Evolutionary conservation across 2,797 vertebrate species (phyloP).

Genomic region (Tiaroga cobitis): DNA sequence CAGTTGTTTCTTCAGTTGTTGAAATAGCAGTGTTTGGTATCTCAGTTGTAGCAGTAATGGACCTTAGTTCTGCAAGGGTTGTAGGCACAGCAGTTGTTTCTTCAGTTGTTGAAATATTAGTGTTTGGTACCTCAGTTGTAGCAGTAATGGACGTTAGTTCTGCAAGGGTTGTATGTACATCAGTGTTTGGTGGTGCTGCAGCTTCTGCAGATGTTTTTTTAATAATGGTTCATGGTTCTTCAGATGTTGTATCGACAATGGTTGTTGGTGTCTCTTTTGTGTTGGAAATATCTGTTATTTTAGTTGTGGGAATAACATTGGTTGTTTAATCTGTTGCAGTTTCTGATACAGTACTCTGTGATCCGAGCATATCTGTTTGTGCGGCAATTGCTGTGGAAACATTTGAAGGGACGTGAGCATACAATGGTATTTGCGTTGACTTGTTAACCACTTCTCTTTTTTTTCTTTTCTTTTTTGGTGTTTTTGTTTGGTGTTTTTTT

Average conservation of each 20-base stretch:
- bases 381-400: neutral
- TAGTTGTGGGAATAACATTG: neutral
- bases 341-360: neutral
- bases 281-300: neutral
- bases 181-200: neutral
- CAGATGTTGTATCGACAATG: neutral
- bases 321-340: neutral
- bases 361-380: neutral
- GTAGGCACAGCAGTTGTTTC: too few relatives aligned
- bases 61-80: too few relatives aligned
- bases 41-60: too few relatives aligned
- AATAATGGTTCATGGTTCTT: neutral
- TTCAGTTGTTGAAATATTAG: too few relatives aligned
- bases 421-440: neutral
- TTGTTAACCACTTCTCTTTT: neutral
- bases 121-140: too few relatives aligned
- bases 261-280: neutral
- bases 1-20: too few relatives aligned
- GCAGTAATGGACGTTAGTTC: too few relatives aligned
- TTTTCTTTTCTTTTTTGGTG: too few relatives aligned
- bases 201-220: neutral
- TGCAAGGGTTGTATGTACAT: too few relatives aligned
- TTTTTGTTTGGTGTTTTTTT: neutral
- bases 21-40: too few relatives aligned
- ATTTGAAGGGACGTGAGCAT: neutral